Evolutionary conservation across 1,140 invertebrate species (phyloP), one percentile per base, ranked within the genome.

Genomic region (Oryzaephilus surinamensis): DNA sequence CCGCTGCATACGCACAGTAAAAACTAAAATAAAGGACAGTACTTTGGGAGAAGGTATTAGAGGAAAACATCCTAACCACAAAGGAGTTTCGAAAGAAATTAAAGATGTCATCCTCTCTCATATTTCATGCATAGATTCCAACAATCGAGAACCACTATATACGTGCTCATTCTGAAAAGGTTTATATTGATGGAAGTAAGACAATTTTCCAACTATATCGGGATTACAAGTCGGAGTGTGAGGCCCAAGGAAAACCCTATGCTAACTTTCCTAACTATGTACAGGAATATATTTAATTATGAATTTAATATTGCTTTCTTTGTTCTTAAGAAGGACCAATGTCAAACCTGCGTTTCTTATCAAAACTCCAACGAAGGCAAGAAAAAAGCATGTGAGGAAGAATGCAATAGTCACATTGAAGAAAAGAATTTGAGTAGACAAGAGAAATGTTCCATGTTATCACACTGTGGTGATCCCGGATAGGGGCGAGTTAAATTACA

Each of bases 261-360:
- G 30, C 24, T 15, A 29, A 27, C 12, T 35, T 32, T n/a, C n/a
- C n/a, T n/a, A n/a, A 26, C 28, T 13, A 46, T 43, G 24, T 46
- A 46, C 23, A 33, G 18, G 33, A 33, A 37, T 11, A 37, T 42
- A n/a, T 42, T 35, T 12, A 41, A 35, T 16, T 10, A 41, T 35
- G 32, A 41, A 31, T 41, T 41, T 17, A 41, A 41, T 12, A 12
- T 41, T 10, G 33, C 44, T 24, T 28, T 43, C 36, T 45, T 40
- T 18, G 16, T 38, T 16, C 32, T 38, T n/a, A 55, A 54, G 38
- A 45, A 62, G 33, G 37, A 57, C 44, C 52, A 55, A 29, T 63
- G 61, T 33, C 51, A 62, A 33, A 21, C 41, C 2, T 61, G 58
- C 39, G 45, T 51, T 33, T 36, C 47, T 4, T 60, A 45, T 29